Evolutionary conservation across 2,113 vertebrate genomes (phyloP), one percentile per base, ranked within the genome.

Genomic region (Clarias magur): DNA sequence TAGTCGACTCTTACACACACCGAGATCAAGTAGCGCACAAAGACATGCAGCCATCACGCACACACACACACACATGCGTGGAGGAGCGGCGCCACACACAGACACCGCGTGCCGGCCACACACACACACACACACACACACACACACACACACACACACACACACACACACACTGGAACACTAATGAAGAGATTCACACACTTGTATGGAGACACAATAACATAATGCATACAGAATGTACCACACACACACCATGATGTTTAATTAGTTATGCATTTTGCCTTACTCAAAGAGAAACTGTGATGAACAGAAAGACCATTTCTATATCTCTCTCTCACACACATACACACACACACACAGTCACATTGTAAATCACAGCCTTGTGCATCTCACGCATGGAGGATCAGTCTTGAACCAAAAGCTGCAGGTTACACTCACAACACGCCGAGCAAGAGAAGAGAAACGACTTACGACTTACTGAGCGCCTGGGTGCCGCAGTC

Each of bases 381-480:
- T 60, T 34, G 79, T 80, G 17, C 30, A 60, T 60, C 79, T 12
- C 60, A 34, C 7, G 17, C 56, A 38, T 60, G 54, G 4, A 57
- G 3, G 16, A 38, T 34, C 54, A 12, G 27, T 34, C 17, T 59
- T 30, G 10, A 60, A 34, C 17, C 27, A 1, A 80, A 83, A n/a
- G 56, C 81, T 67, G 81, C 53, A 56, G 17, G 21, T 38, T 27
- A 83, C 80, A 73, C 68, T 54, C 25, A 85, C 68, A 85, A 82
- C 70, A 21, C 84, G 23, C 53, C 4, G 9, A 65, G 79, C 85
- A 89, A 82, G 84, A 86, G 53, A 86, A 85, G 89, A 72, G 42
- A n/a, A 54, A n/a, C n/a, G n/a, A n/a, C n/a, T n/a, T n/a, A 27
- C 17, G 83, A 91, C 90, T 91, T 83, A 91, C 90, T 85, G 25